phyloP scores from a whole-genome alignment of 2,888 invertebrate species.

The Pasiphila rectangulata region DNA sequence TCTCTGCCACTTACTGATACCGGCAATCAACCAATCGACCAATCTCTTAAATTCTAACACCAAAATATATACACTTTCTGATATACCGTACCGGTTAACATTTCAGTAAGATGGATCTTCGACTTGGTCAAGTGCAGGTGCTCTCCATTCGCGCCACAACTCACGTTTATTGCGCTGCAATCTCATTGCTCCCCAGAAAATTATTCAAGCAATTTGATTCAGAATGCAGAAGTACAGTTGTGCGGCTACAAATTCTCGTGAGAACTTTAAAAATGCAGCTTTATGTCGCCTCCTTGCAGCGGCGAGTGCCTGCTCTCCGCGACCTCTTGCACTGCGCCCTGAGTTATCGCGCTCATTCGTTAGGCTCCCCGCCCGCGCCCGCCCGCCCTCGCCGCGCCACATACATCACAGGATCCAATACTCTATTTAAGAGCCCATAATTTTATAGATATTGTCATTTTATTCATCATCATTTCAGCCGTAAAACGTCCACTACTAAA shows the following conservation, averaged over 20 bases:
- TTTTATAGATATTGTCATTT: slow-evolving; percentile 31
- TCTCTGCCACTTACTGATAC: too few relatives aligned
- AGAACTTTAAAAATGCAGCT: slow-evolving; percentile 30
- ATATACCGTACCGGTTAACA: too few relatives aligned
- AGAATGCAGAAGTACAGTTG: slow-evolving; percentile 14
- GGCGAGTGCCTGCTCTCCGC: neutral
- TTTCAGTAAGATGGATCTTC: neutral
- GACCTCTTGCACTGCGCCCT: slow-evolving; percentile 21
- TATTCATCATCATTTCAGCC: too few relatives aligned
- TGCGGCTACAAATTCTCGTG: slow-evolving; percentile 21
- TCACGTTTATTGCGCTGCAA: slow-evolving; percentile 14
- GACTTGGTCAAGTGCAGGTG: neutral
- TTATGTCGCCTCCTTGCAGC: slow-evolving; percentile 8
- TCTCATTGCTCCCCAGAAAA: slow-evolving; percentile 11
- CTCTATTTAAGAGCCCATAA: slow-evolving; percentile 30
- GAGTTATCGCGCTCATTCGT: slow-evolving; percentile 38
- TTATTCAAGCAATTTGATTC: slow-evolving; percentile 22
- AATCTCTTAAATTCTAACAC: too few relatives aligned
- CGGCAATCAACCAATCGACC: too few relatives aligned
- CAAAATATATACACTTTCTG: too few relatives aligned
- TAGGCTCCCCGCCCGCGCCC: slow-evolving; percentile 19
- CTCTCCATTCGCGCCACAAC: neutral
- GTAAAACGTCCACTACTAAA: too few relatives aligned
- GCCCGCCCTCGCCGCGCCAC: slow-evolving; percentile 3
- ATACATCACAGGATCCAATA: slow-evolving; percentile 26